Evolutionary conservation across 2,888 invertebrate genomes (phyloP), one percentile per base, ranked within the genome.

Genomic region (Cylloceria caligata): DNA sequence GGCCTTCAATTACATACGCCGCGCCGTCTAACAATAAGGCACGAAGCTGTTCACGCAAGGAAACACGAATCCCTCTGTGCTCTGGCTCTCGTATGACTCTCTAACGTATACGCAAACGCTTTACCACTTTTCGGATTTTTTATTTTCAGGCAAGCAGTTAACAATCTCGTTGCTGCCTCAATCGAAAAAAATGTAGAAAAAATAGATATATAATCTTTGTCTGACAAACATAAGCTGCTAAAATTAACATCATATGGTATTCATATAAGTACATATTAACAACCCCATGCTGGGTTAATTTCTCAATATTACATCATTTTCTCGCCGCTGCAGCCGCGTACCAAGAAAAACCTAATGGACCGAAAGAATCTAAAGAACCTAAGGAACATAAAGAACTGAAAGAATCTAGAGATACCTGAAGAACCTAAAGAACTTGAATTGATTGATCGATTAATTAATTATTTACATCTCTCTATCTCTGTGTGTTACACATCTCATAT

Each of bases 1-100:
- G 24, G n/a, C 68, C 68, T 21, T 68, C 68, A 68, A 68, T 68
- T 52, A 68, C 24, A 34, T 36, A 19, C 36, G 36, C 68, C 52
- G 36, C 68, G 36, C 27, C 27, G 34, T 52, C 68, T 52, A 52
- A 68, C 68, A 49, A 68, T 52, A 52, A 36, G 68, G 68, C 52
- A 19, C 5, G 30, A 19, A 49, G 34, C 30, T 68, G 67, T 68
- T 64, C 42, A 6, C 42, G 36, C 68, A 36, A 52, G 36, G 49
- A 24, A 68, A 34, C 30, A 16, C 34, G 27, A 57, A n/a, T n/a
- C 57, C 13, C 24, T 52, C 24, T 24, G 21, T n/a, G 1, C 16
- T 5, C n/a, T 57, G 30, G 9, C 57, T 57, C 57, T n/a, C 7
- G 30, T n/a, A 34, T 16, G 16, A 57, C n/a, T 57, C 30, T 30